Evolutionary conservation across 2,888 invertebrate genomes (phyloP), one percentile per base, ranked within the genome.

Genomic region (Drosophila planitibia): DNA sequence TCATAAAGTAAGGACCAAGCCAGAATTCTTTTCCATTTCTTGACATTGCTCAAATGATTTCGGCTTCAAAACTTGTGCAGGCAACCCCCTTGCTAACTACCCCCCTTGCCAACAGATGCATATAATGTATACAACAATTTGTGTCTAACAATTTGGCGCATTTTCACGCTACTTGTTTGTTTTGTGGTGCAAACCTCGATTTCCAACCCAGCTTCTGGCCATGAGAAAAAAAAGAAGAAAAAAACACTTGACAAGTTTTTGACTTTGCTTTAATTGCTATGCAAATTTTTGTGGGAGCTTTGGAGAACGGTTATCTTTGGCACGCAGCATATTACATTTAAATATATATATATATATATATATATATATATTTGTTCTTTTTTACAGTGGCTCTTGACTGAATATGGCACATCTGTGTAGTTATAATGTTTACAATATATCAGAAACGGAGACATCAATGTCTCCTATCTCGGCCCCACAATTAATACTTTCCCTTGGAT

Each of bases 101-200:
- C 49, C 35, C 52, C 22, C 14, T 30, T 7, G 3, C 32, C 28
- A 35, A 2, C 39, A 57, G 65, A 60, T 84, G 88, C 85, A 87
- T 85, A 85, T 89, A 85, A 89, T 89, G 83, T 76, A 88, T 80
- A 83, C 89, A 78, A 75, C 67, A 82, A 84, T 72, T 70, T 83
- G 76, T 79, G 74, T 85, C 90, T 85, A 85, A 90, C 86, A 85
- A 86, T 86, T 90, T 90, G 82, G 82, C 79, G 89, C 88, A 89
- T 90, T 86, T 86, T 86, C 87, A 90, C 85, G 85, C 89, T 76
- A 77, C 89, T 90, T 78, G 75, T 89, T 90, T 90, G 75, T 76
- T 78, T 76, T 76, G 55, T 66, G 37, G 16, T 10, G 22, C 41
- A 41, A 39, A 25, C 35, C 22, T 19, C 33, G 25, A 25, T 25